Evolutionary conservation across 2,888 invertebrate species (phyloP).

Genomic region (Neocrepidodera transversa): DNA sequence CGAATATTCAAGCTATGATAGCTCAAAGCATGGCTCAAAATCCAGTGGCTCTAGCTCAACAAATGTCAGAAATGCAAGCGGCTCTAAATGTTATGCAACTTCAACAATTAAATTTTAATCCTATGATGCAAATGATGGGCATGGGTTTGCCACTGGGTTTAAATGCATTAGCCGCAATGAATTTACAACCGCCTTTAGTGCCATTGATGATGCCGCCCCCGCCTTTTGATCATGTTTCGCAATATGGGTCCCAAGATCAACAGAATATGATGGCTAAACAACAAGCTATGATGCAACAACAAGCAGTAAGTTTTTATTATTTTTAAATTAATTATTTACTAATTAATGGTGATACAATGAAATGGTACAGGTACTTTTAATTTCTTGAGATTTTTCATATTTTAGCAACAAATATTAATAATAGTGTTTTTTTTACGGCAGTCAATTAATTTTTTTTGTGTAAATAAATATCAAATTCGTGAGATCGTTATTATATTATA

Average conservation of each 20-base stretch:
- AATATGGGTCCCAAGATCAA: constrained; percentile 64
- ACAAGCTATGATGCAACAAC: constrained; percentile 76
- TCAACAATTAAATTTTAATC: constrained; percentile 86
- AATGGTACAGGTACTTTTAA: no score
- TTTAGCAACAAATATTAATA: no score
- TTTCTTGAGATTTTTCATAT: no score
- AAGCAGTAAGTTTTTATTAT: constrained; percentile 64
- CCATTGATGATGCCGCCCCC: constrained; percentile 89
- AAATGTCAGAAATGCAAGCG: constrained; percentile 84
- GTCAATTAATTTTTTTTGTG: constrained; percentile 19
- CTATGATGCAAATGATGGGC: constrained; percentile 89
- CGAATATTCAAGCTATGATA: constrained; percentile 61
- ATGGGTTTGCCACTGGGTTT: constrained; percentile 81
- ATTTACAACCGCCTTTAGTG: constrained; percentile 89
- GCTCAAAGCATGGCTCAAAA: constrained; percentile 60
- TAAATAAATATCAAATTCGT: constrained; percentile 39
- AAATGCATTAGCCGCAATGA: constrained; percentile 91
- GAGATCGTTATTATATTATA: constrained; percentile 35
- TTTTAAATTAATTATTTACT: neutral
- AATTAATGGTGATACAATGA: no score
- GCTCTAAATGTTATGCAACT: constrained; percentile 86
- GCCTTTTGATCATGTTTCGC: constrained; percentile 74
- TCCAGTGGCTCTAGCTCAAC: constrained; percentile 70
- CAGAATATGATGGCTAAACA: constrained; percentile 71
- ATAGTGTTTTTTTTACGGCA: no score